A percentile compares a stretch with the other conserved stretches of the same genome.
phyloP scores from a whole-genome alignment of 2,888 invertebrate genomes.

The Drosophila falleni region DNA sequence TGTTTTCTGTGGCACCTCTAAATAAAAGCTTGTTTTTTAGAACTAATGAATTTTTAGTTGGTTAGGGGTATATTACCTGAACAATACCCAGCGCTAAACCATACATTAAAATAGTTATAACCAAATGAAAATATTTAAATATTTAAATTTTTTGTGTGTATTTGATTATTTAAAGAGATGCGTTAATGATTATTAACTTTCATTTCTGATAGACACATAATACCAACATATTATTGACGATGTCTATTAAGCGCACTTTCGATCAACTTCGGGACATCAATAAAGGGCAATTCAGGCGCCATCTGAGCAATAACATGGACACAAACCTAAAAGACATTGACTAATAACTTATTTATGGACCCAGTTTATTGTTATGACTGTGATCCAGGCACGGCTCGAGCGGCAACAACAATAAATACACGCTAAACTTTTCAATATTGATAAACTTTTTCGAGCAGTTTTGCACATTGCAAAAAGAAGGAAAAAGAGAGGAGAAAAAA shows the following conservation, averaged over 20 bases:
- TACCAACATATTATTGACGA: constrained; percentile 9
- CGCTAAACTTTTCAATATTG: constrained; percentile 77
- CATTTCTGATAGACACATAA: constrained; percentile 21
- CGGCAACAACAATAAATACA: constrained; percentile 60
- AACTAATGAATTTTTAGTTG: too few species aligned
- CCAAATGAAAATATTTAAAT: too few species aligned
- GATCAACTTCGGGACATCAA: constrained; percentile 15
- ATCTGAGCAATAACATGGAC: constrained; percentile 29
- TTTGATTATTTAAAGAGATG: constrained; percentile 4
- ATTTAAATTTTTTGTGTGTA: background rate
- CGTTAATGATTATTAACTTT: constrained; percentile 7
- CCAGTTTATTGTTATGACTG: constrained; percentile 70
- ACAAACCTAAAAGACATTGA: constrained; percentile 46
- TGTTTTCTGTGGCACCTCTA: too few species aligned
- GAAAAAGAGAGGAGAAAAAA: background rate
- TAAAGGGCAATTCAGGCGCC: constrained; percentile 27
- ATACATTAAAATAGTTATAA: too few species aligned
- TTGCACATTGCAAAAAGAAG: constrained; percentile 20
- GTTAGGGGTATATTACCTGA: too few species aligned
- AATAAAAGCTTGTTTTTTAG: too few species aligned
- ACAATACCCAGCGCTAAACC: too few species aligned
- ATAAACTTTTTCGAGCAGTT: constrained; percentile 72
- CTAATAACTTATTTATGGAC: constrained; percentile 80
- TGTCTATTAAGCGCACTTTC: constrained; percentile 14
- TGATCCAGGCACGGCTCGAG: constrained; percentile 27